Base-by-base conservation (phyloP, 2,888 invertebrate genomes). In the Coenonympha arcania region DNA sequence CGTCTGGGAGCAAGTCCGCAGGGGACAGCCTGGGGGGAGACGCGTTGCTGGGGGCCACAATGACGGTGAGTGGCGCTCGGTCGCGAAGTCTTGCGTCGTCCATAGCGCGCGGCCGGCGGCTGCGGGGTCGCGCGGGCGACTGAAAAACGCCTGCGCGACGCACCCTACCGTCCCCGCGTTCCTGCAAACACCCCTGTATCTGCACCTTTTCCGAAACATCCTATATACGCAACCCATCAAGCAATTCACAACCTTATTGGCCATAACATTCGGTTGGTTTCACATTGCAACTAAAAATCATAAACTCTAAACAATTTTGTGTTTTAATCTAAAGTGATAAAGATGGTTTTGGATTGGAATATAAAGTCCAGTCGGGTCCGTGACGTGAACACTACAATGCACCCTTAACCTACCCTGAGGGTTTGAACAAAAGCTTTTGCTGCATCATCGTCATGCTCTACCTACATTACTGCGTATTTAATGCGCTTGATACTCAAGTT, bases 11-110 rank as follows among this genome's bases (percentile, higher is more conserved):
- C n/a, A 87, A 70, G 69, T 87, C 87, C 40, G 90, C 90, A 50
- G 90, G 91, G 63, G 91, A 86, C 4, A 86, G 73, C 80, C 72
- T 85, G 69, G 76, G 90, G 73, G 84, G 91, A 78, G 79, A 91
- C 72, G 88, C 90, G 73, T 90, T 89, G 83, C 89, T 90, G 59
- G 91, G 88, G 58, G 91, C 88, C 66, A 91, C 91, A 62, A 87
- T 87, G 64, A 87, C 87, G 44, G 87, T 86, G 64, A 87, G 83
- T 49, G 86, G 86, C 65, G 78, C 84, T 64, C 86, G 84, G 61
- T 86, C 86, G 54, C 85, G 71, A 52, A 64, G 70, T 61, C 84
- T 66, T 18, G 68, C 64, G 50, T 87, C 87, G 68, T 85, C 86
- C 85, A 81, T 85, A 69, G 80, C 87, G 78, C 84, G 84, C 86